Percentiles rank a stretch among this genome's conserved stretches.
These are phyloP conservation scores for Dasyurus viverrinus DNA, from an alignment of 2,113 vertebrate genomes.

Conservation along the genomic window DNA sequence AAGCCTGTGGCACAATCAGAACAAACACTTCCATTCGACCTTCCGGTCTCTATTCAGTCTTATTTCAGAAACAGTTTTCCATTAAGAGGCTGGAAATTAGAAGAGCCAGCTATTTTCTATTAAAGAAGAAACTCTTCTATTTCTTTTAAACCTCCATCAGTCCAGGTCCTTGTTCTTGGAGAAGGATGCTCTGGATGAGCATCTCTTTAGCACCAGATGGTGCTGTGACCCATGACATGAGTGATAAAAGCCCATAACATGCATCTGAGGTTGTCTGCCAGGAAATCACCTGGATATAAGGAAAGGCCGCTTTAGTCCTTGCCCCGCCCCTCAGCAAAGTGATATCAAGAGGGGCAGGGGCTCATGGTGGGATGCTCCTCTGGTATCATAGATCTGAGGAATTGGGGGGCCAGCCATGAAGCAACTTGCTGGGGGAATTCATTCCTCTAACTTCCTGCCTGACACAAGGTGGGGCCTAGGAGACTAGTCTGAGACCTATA, in stretches of 20 bases:
- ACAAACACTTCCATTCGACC: neutral
- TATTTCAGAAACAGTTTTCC: constrained; percentile 7
- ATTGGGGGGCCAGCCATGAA: neutral
- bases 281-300: neutral
- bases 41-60: neutral
- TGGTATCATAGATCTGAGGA: neutral
- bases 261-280: neutral
- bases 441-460: neutral
- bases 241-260: neutral
- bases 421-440: neutral
- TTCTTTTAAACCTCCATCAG: neutral
- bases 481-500: neutral
- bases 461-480: neutral
- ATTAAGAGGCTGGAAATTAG: constrained; percentile 6
- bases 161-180: neutral
- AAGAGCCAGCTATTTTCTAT: constrained; percentile 9
- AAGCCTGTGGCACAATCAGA: neutral
- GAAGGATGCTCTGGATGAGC: neutral
- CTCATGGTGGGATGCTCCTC: neutral
- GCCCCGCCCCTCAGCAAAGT: neutral
- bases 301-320: neutral
- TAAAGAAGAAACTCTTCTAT: neutral
- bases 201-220: neutral
- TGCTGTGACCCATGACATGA: neutral
- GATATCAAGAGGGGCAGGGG: neutral